phyloP scores from a whole-genome alignment of 2,888 invertebrate species.

The Tetragonisca angustula region DNA sequence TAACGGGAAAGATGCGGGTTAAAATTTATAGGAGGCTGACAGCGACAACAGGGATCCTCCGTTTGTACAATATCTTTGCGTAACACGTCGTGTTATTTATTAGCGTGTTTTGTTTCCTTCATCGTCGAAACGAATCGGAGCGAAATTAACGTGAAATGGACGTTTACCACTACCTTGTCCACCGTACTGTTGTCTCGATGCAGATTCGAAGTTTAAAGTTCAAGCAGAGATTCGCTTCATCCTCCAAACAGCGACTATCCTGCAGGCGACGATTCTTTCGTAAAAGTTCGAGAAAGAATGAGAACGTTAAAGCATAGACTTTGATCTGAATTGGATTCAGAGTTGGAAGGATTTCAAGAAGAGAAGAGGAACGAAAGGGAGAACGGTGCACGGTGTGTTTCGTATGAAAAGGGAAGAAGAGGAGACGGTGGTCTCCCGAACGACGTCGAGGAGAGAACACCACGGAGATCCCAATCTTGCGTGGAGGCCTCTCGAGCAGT shows the following conservation, averaged over 20 bases:
- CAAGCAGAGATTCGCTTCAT: too few relatives aligned
- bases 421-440: slow-evolving; percentile 53
- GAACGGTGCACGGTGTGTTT: slow-evolving; percentile 39
- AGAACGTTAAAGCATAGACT: neutral
- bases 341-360: slow-evolving; percentile 50
- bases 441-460: slow-evolving; percentile 69
- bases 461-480: slow-evolving; percentile 79
- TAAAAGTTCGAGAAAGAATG: too few relatives aligned
- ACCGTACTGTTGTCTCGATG: neutral
- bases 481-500: slow-evolving; percentile 78
- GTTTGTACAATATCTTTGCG: slow-evolving; percentile 22
- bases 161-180: too few relatives aligned
- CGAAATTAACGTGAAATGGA: neutral
- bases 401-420: slow-evolving; percentile 50
- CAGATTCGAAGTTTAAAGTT: too few relatives aligned
- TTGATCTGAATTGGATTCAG: slow-evolving; percentile 30
- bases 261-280: too few relatives aligned
- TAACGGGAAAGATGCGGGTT: slow-evolving; percentile 53
- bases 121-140: neutral
- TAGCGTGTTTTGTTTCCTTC: neutral
- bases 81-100: slow-evolving; percentile 34
- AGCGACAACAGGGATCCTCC: slow-evolving; percentile 40
- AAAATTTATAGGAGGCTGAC: slow-evolving; percentile 48
- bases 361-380: slow-evolving; percentile 33
- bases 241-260: too few relatives aligned